These are phyloP conservation scores for Lordiphosa fenestrarum DNA, from an alignment of 2,888 invertebrate genomes.

Conservation along the genomic window DNA sequence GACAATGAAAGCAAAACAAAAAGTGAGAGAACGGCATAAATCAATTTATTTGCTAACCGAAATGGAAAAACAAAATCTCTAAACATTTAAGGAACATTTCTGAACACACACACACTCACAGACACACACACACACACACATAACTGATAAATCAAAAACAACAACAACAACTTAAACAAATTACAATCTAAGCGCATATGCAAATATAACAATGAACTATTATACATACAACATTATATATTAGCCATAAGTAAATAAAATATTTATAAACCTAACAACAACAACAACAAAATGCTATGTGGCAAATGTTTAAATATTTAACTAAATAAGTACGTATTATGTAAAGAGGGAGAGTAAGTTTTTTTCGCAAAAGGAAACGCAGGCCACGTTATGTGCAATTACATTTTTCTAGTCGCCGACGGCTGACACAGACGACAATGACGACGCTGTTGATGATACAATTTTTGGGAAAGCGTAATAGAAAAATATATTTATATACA, in stretches of 20 bases:
- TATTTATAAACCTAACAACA: slow-evolving; percentile 61
- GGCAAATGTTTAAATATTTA: slow-evolving; percentile 30
- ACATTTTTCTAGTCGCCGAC: slow-evolving; percentile 60
- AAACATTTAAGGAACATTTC: slow-evolving; percentile 42
- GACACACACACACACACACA: slow-evolving; percentile 23
- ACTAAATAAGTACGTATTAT: slow-evolving; percentile 1
- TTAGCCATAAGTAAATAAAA: slow-evolving; percentile 69
- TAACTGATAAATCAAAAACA: slow-evolving; percentile 50
- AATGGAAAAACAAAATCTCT: slow-evolving; percentile 28
- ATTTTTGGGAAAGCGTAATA: slow-evolving; percentile 51
- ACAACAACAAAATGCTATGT: slow-evolving; percentile 38
- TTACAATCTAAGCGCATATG: slow-evolving; percentile 65
- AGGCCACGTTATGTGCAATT: slow-evolving; percentile 74
- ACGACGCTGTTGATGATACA: slow-evolving; percentile 36
- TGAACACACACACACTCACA: slow-evolving; percentile 25
- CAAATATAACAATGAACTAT: slow-evolving; percentile 73
- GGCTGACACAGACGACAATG: slow-evolving; percentile 31
- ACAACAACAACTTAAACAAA: slow-evolving; percentile 64
- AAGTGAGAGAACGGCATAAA: slow-evolving; percentile 52
- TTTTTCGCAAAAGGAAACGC: slow-evolving; percentile 33
- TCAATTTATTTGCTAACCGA: slow-evolving; percentile 59
- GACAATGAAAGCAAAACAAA: slow-evolving; percentile 45
- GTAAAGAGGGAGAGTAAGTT: slow-evolving; percentile 17
- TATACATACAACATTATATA: slow-evolving; percentile 60
- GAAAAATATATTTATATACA: slow-evolving; percentile 72